Evolutionary conservation across 2,888 invertebrate species (phyloP).

Genomic region (Venustoraphidia nigricollis): DNA sequence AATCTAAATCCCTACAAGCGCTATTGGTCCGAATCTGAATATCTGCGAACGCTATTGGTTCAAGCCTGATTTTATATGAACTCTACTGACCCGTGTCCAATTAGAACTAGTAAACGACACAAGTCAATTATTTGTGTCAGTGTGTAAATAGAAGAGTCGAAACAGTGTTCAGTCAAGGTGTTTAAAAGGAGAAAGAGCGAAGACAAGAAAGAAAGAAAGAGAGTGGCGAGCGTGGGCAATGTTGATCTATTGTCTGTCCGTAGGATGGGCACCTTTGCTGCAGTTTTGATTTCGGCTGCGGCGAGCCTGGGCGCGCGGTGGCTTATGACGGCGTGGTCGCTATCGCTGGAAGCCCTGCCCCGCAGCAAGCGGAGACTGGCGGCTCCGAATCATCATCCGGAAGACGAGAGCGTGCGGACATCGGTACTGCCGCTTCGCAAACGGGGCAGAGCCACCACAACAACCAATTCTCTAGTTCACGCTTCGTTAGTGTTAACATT

Average conservation of each 20-base stretch:
- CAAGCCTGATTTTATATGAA: no score
- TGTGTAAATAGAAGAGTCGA: background rate
- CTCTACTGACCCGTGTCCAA: no score
- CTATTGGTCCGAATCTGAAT: no score
- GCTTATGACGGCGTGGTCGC: slow-evolving; percentile 26
- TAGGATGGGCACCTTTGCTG: slow-evolving; percentile 32
- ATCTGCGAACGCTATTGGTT: no score
- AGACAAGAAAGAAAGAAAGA: background rate
- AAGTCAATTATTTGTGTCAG: no score
- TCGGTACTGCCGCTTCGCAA: background rate
- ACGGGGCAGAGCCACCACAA: background rate
- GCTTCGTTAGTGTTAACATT: slow-evolving; percentile 8
- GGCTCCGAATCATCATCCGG: slow-evolving; percentile 11
- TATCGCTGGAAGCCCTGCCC: slow-evolving; percentile 9
- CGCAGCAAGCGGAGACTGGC: slow-evolving; percentile 14
- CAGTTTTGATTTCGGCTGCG: slow-evolving; percentile 30
- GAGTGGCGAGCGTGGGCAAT: slow-evolving; percentile 2
- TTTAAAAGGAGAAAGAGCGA: background rate
- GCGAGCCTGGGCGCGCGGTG: slow-evolving; percentile 24
- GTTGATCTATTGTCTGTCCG: slow-evolving; percentile 14
- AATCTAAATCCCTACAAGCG: no score
- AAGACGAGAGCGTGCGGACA: slow-evolving; percentile 7
- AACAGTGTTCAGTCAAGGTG: background rate
- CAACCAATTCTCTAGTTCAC: slow-evolving; percentile 7
- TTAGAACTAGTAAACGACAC: no score